These are phyloP conservation scores for Psittacula cyanocephala DNA, from an alignment of 2,113 vertebrate genomes.

Conservation along the genomic window DNA sequence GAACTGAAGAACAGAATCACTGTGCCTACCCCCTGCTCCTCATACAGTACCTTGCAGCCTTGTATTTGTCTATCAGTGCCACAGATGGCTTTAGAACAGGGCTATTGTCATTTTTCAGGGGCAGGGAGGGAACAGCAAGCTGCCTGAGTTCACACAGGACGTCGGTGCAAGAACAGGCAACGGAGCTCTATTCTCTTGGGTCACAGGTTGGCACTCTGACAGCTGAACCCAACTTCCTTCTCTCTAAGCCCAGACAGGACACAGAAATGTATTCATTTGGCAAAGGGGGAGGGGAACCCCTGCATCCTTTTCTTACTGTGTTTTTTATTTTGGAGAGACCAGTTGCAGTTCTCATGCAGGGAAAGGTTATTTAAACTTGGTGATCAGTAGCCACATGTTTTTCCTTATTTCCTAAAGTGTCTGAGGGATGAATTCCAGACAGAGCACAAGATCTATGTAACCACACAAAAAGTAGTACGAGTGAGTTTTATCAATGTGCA, in stretches of 20 bases:
- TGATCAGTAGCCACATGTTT: not conserved
- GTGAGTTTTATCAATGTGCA: not conserved
- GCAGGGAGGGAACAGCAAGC: not conserved
- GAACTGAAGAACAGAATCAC: not conserved
- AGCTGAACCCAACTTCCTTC: conserved; percentile 25
- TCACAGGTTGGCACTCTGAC: not conserved
- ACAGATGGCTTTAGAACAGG: not conserved
- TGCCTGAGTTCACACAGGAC: conserved; percentile 8
- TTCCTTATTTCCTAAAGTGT: conserved; percentile 1
- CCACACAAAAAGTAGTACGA: not conserved
- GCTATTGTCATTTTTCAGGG: not conserved
- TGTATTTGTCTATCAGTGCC: not conserved
- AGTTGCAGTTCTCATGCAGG: not conserved
- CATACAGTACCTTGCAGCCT: not conserved
- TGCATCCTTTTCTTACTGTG: conserved; percentile 25
- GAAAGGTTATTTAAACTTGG: not conserved
- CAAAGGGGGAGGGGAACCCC: not conserved
- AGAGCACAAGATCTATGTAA: not conserved
- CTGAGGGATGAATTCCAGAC: conserved; percentile 13
- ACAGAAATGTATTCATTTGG: not conserved
- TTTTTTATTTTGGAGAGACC: not conserved
- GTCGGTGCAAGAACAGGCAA: not conserved
- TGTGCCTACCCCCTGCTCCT: not conserved
- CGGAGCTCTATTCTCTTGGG: not conserved
- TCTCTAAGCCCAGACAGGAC: not conserved